Evolutionary conservation across 2,888 invertebrate genomes (phyloP).

Genomic region (Nycteola revayana): DNA sequence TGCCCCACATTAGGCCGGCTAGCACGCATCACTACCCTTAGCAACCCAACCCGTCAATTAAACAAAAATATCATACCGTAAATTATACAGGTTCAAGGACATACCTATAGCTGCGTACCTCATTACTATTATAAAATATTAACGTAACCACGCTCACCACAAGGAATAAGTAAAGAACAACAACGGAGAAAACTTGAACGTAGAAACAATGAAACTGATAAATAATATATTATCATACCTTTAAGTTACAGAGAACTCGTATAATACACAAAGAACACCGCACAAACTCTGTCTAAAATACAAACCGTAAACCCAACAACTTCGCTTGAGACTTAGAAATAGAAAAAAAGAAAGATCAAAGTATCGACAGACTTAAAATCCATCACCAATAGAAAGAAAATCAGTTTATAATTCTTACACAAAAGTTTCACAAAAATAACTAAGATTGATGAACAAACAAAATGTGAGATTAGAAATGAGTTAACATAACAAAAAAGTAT

Average conservation of each 20-base stretch:
- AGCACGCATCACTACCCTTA: not conserved
- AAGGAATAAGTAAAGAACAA: slow-evolving; percentile 15
- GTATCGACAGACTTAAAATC: too few relatives aligned
- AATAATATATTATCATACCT: slow-evolving; percentile 31
- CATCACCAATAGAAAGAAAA: too few relatives aligned
- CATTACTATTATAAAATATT: slow-evolving; percentile 21
- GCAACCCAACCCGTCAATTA: slow-evolving; percentile 7
- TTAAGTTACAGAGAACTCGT: slow-evolving; percentile 15
- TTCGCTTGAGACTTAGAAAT: too few relatives aligned
- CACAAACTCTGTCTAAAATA: slow-evolving; percentile 6
- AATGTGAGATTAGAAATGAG: slow-evolving; percentile 8
- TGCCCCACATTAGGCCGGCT: too few relatives aligned
- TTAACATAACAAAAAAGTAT: slow-evolving; percentile 28
- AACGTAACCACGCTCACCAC: slow-evolving; percentile 6
- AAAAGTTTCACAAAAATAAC: too few relatives aligned
- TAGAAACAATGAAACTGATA: slow-evolving; percentile 31
- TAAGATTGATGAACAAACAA: too few relatives aligned
- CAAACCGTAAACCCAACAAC: too few relatives aligned
- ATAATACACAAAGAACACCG: slow-evolving; percentile 13
- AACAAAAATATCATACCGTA: slow-evolving; percentile 9
- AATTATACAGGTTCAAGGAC: slow-evolving; percentile 20
- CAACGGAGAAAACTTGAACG: slow-evolving; percentile 24
- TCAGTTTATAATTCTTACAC: too few relatives aligned
- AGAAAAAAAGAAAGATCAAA: too few relatives aligned
- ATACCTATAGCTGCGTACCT: slow-evolving; percentile 11